Conservation (phyloP, 2,113 vertebrate species). For the Lichenostomus cassidix region DNA sequence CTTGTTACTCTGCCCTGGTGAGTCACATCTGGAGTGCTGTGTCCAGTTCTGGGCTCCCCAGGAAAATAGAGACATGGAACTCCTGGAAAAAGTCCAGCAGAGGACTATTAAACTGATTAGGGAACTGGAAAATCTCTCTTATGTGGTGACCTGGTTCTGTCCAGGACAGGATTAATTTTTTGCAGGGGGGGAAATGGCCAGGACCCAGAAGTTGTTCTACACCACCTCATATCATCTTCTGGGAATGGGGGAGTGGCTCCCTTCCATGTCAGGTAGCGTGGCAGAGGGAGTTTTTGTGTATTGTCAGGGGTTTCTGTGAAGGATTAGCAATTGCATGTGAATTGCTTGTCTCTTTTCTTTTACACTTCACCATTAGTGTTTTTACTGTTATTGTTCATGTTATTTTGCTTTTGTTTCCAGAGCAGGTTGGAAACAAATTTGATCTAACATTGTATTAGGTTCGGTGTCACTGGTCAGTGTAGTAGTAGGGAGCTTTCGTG, state of each 20-base stretch:
- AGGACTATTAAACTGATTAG: neutral
- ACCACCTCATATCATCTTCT: neutral
- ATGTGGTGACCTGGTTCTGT: neutral
- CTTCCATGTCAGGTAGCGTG: neutral
- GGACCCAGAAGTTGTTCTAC: neutral
- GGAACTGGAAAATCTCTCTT: neutral
- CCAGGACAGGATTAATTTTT: neutral
- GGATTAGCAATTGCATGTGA: too few relatives aligned
- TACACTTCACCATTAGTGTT: neutral
- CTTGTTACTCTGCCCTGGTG: neutral
- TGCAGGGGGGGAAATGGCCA: neutral
- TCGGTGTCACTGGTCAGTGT: neutral
- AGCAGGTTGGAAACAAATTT: neutral
- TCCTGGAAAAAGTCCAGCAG: neutral
- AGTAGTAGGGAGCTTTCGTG: too few relatives aligned
- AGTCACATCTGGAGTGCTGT: neutral
- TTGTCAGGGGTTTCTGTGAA: neutral
- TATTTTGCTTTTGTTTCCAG: neutral
- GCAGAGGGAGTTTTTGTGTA: neutral
- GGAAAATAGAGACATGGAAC: neutral
- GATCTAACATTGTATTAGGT: neutral
- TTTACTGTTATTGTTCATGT: neutral
- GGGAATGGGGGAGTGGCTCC: neutral
- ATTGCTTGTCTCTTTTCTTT: fast-evolving
- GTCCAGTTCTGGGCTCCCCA: neutral